A percentile compares a stretch with the other conserved stretches of the same genome.
Conservation (phyloP, 2,797 vertebrate genomes). For the Halcyon leucocephala region DNA sequence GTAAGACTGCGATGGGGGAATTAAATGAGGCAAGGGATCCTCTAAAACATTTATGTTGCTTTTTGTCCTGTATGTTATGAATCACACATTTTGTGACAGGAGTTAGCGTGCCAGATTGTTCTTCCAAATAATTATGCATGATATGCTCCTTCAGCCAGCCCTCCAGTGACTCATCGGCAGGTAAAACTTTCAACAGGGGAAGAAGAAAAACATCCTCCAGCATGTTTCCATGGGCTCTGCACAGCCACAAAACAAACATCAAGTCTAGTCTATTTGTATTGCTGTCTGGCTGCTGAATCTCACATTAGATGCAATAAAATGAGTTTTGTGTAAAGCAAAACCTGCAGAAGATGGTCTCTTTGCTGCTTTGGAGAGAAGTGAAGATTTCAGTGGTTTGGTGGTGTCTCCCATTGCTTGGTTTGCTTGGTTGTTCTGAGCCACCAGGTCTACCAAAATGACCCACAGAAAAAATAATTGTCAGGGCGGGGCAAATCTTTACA, state of each 20-base stretch:
- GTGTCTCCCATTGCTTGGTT: not conserved
- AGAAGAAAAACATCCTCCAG: not conserved
- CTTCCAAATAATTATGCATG: not conserved
- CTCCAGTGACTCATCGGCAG: conserved; percentile 16
- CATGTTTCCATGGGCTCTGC: not conserved
- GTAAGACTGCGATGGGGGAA: not conserved
- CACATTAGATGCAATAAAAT: not conserved
- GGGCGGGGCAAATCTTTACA: not conserved
- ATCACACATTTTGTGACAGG: not conserved
- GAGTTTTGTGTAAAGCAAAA: not conserved
- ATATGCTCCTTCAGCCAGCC: not conserved
- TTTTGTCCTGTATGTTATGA: not conserved
- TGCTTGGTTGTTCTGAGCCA: not conserved
- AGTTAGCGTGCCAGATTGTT: not conserved
- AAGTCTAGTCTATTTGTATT: conserved; percentile 1
- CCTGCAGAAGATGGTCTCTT: not conserved
- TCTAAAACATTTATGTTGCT: not conserved
- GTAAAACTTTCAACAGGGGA: conserved; percentile 6
- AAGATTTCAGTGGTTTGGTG: not conserved
- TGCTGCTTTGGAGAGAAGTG: not conserved
- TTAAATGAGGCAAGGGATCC: not conserved
- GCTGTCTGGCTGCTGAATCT: conserved; percentile 10
- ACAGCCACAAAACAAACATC: not conserved
- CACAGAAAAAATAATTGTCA: not conserved
- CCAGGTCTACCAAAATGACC: not conserved